Percentiles rank a stretch among this genome's conserved stretches.
phyloP scores from a whole-genome alignment of 2,888 invertebrate species.

The Tortricodes alternella region DNA sequence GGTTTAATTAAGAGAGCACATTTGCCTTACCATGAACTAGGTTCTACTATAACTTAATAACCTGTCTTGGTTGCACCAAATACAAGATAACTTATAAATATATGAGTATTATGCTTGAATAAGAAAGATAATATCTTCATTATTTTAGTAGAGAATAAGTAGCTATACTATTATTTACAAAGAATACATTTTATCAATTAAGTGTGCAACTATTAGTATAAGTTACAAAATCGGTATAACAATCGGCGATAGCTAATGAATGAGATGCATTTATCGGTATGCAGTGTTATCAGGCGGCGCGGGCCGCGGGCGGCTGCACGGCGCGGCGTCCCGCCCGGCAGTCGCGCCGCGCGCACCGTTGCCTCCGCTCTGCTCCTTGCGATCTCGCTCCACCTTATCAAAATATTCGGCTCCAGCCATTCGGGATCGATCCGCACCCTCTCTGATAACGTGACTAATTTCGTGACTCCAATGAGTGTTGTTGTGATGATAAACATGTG shows the following conservation, averaged over 20 bases:
- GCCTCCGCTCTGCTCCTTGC: conserved; percentile 44
- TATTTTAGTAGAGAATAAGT: too few species aligned
- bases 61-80: too few species aligned
- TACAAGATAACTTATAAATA: too few species aligned
- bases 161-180: too few species aligned
- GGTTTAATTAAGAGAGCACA: too few species aligned
- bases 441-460: conserved; percentile 68
- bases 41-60: too few species aligned
- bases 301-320: conserved; percentile 31
- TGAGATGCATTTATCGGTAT: conserved; percentile 30
- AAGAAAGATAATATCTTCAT: too few species aligned
- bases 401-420: conserved; percentile 66
- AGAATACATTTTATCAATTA: too few species aligned
- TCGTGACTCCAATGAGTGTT: conserved; percentile 58
- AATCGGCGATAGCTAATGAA: conserved; percentile 22
- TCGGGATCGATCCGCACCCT: conserved; percentile 74
- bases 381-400: conserved; percentile 58
- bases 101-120: too few species aligned
- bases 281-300: conserved; percentile 28
- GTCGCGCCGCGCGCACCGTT: conserved; percentile 71
- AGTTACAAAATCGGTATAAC: neutral
- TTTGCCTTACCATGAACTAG: too few species aligned
- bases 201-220: too few species aligned
- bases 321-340: conserved; percentile 41
- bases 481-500: conserved; percentile 49